These are phyloP conservation scores for Calameuta idolon DNA, from an alignment of 2,888 invertebrate genomes.

Conservation along the genomic window DNA sequence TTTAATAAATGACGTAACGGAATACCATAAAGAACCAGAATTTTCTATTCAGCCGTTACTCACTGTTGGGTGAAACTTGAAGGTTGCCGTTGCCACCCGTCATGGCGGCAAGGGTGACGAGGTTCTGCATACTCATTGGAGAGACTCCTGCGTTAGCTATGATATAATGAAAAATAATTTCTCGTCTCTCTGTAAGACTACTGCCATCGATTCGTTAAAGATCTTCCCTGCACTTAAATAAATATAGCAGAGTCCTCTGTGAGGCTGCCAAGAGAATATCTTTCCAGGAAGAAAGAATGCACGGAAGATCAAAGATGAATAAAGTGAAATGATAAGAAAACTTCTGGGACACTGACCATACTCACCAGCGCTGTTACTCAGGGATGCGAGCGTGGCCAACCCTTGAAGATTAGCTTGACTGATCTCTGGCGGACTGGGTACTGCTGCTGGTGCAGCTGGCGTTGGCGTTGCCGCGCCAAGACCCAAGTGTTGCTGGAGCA, in stretches of 20 bases:
- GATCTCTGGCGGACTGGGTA: slow-evolving; percentile 66
- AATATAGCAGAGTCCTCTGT: slow-evolving; percentile 15
- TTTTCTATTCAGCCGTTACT: slow-evolving; percentile 39
- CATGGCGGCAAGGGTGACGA: slow-evolving; percentile 90
- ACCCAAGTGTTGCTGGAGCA: slow-evolving; percentile 68
- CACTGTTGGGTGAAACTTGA: slow-evolving; percentile 70
- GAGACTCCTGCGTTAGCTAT: slow-evolving; percentile 69
- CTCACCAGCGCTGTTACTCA: slow-evolving; percentile 64
- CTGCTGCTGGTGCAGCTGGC: slow-evolving; percentile 61
- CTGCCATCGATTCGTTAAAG: neutral
- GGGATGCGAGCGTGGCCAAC: slow-evolving; percentile 74
- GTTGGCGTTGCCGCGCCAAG: slow-evolving; percentile 70
- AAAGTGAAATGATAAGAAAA: slow-evolving; percentile 4
- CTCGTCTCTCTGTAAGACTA: neutral
- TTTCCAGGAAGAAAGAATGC: slow-evolving; percentile 2
- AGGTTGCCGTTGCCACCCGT: slow-evolving; percentile 70
- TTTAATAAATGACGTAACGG: neutral
- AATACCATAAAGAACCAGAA: neutral
- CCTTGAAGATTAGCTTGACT: slow-evolving; percentile 72
- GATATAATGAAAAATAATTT: slow-evolving; percentile 26
- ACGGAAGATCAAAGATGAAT: slow-evolving; percentile 10
- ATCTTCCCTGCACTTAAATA: slow-evolving; percentile 25
- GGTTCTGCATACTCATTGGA: slow-evolving; percentile 90
- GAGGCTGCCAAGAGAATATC: neutral
- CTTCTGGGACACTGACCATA: slow-evolving; percentile 54